Evolutionary conservation across 1,140 invertebrate species (phyloP).

Genomic region (Caligus rogercresseyi): DNA sequence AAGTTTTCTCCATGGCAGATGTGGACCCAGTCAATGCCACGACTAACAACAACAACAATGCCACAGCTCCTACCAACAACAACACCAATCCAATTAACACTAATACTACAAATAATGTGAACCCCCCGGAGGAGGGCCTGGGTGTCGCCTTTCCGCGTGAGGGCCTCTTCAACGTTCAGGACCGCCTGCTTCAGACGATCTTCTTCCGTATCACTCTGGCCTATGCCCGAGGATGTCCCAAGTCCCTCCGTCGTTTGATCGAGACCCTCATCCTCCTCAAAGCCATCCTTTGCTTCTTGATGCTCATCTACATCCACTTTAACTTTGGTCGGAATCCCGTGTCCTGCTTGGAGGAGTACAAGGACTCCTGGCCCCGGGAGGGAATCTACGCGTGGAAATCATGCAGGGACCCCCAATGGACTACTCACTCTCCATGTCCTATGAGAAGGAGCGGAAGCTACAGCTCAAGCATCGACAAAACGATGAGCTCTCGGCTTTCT

Average conservation of each 20-base stretch:
- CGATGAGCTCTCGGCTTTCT: constrained; percentile 39
- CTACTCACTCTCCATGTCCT: constrained; percentile 59
- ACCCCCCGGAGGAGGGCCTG: background rate
- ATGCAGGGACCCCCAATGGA: constrained; percentile 46
- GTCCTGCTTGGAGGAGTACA: constrained; percentile 75
- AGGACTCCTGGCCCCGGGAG: constrained; percentile 78
- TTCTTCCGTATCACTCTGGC: constrained; percentile 76
- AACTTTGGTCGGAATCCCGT: constrained; percentile 78
- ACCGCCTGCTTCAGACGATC: constrained; percentile 83
- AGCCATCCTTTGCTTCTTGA: constrained; percentile 70
- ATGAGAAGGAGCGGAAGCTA: constrained; percentile 53
- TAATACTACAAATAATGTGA: background rate
- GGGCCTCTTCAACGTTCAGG: constrained; percentile 40
- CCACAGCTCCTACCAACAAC: background rate
- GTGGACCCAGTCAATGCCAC: background rate
- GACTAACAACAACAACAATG: background rate
- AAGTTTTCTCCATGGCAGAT: background rate
- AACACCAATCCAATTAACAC: background rate
- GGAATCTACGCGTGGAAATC: constrained; percentile 90
- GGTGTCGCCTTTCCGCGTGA: constrained; percentile 4
- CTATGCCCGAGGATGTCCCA: constrained; percentile 74
- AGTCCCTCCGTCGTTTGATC: constrained; percentile 60
- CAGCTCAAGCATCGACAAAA: constrained; percentile 39
- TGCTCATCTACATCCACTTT: constrained; percentile 84
- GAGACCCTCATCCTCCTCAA: constrained; percentile 79